Evolutionary conservation across 2,888 invertebrate species (phyloP), one percentile per base, ranked within the genome.

Genomic region (Syrphus vitripennis): DNA sequence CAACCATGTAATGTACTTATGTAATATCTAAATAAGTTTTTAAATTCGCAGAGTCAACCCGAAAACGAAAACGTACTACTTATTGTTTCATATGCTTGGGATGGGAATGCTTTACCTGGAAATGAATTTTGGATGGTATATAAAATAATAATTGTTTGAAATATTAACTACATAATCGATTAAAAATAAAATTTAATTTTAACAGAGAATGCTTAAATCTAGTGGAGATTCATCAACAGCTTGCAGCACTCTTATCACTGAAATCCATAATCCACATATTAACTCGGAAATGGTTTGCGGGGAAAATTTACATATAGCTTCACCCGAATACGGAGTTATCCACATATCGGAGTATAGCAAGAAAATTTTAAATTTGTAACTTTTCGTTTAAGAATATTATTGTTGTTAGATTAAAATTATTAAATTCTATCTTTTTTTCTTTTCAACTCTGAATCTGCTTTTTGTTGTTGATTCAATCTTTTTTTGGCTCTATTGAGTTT

Each of bases 61-160:
- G 88, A 42, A 91, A 92, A 78, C 90, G 91, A 89, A 21, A 93
- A 94, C 72, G 94, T 93, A 84, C 89, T 94, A 10, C 91, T 95
- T 16, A 94, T 95, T 0, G 94, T 95, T 34, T 95, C 95, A 0
- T 96, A 96, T 89, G 95, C 96, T 0, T 95, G 95, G 95, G 96
- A 96, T 89, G 94, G 95, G 7, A 96, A 96, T 89, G 94, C 96
- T 0, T 93, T 95, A 77, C 96, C 96, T 1, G 96, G 96, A 55
- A 96, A 96, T 88, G 96, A 96, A 89, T 96, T 95, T 90, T 96
- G 96, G 96, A 90, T 91, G 88, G 94, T 93, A 72, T 91, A 84
- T 74, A 48, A 4, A 31, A 31, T 7, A 34, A 57, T 24, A 24
- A 7, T 31, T 12, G 1, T n/a, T 24, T 16, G 9, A 29, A 2